A percentile compares a stretch with the other conserved stretches of the same genome.
Evolutionary conservation across 2,888 invertebrate genomes (phyloP).

Genomic region (Carterocephalus palaemon): DNA sequence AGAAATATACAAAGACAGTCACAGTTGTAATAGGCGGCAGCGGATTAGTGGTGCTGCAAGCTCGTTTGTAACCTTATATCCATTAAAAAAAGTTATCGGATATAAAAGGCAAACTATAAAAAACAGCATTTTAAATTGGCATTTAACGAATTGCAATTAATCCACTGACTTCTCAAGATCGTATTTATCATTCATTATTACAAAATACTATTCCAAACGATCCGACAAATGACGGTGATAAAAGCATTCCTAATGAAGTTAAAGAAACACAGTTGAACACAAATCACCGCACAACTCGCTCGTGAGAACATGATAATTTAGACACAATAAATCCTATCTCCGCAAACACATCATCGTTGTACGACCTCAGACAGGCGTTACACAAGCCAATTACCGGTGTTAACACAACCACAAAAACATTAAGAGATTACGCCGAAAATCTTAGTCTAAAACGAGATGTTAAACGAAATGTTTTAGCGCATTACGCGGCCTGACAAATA

Average conservation of each 20-base stretch:
- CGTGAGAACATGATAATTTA: slow-evolving; percentile 24
- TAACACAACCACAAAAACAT: slow-evolving; percentile 48
- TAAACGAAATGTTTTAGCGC: slow-evolving; percentile 46
- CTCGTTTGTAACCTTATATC: no score
- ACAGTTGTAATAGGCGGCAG: no score
- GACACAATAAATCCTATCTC: slow-evolving; percentile 25
- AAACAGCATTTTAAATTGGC: no score
- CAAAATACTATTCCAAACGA: slow-evolving; percentile 6
- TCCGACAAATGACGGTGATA: slow-evolving; percentile 9
- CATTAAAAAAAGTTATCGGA: no score
- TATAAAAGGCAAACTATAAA: no score
- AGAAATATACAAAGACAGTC: no score
- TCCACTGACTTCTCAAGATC: no score
- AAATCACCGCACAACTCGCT: slow-evolving; percentile 15
- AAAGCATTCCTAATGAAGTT: slow-evolving; percentile 15
- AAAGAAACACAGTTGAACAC: slow-evolving; percentile 10
- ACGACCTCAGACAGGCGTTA: slow-evolving; percentile 28
- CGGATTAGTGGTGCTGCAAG: no score
- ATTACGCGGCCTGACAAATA: slow-evolving; percentile 63
- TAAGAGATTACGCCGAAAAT: slow-evolving; percentile 57
- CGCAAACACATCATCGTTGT: slow-evolving; percentile 24
- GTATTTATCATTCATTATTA: no score
- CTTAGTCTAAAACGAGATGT: slow-evolving; percentile 38
- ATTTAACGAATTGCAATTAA: no score
- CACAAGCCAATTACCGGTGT: slow-evolving; percentile 47